Base-by-base conservation (phyloP, 2,888 invertebrate species). In the Catocala nupta region DNA sequence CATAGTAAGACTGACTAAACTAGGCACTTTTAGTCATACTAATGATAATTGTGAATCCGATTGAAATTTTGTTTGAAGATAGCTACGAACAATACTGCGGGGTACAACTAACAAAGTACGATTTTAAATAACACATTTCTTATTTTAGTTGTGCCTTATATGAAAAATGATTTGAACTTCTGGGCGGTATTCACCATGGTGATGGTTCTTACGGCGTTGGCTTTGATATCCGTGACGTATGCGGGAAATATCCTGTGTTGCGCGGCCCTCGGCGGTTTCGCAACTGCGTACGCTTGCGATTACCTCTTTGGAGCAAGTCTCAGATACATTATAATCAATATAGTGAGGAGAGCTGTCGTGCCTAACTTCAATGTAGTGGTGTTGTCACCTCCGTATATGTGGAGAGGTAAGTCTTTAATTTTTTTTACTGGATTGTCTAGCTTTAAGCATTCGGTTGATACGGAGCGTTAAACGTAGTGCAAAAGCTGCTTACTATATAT, bases 251-350 rank as follows among this genome's bases (percentile, higher is more conserved):
- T 96, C n/a, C 71, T 96, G 3, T 95, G 95, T 58, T 96, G 96
- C 73, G 93, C 95, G 4, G 81, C 96, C 11, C 85, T 97, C 39
- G 97, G 97, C 52, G 93, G 96, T 9, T 97, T 95, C 83, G 93
- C 95, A 34, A 82, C 95, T 10, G 89, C 96, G 50, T 87, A 96
- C 67, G 94, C 96, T 45, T 81, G 96, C 10, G 97, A 96, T 87
- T 95, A 95, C 78, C 96, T 95, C 77, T 70, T 95, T 65, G 96
- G 96, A 33, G 95, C 96, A 39, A 95, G 95, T 86, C 86, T 97
- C 72, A 96, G 96, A 75, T 97, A 96, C 81, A 96, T 97, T 43
- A 75, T 97, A 1, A 90, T 97, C 16, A 97, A 97, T 78, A 91
- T 95, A 0, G 82, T 96, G n/a, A 90, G 96, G 68, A 94, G 97